These are phyloP conservation scores for Mesochorus sp. DNA, from an alignment of 2,888 invertebrate species.

Conservation along the genomic window DNA sequence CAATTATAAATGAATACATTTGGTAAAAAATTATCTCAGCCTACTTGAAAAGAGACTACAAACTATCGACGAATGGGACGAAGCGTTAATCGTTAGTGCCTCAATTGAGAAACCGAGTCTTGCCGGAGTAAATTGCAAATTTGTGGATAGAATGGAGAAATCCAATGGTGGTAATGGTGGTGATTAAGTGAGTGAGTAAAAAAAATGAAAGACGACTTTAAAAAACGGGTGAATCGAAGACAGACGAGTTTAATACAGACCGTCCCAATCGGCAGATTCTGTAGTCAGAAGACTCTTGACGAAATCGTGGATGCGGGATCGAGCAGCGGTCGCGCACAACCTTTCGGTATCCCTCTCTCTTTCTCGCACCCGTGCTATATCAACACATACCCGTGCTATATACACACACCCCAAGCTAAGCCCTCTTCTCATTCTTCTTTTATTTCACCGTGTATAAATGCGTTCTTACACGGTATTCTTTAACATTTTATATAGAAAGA, in stretches of 20 bases:
- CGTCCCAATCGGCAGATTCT: slow-evolving; percentile 81
- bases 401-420: slow-evolving; percentile 72
- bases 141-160: no score
- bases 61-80: background rate
- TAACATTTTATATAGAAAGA: background rate
- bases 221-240: slow-evolving; percentile 19
- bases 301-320: slow-evolving; percentile 87
- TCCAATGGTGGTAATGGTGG: no score
- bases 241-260: slow-evolving; percentile 78
- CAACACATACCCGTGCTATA: slow-evolving; percentile 78
- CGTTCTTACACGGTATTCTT: no score
- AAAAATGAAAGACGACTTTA: background rate
- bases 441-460: background rate
- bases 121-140: no score
- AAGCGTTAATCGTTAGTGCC: no score
- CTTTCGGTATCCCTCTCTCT: slow-evolving; percentile 83
- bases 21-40: no score
- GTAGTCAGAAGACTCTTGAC: slow-evolving; percentile 84
- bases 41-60: background rate
- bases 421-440: slow-evolving; percentile 53
- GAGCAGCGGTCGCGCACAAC: slow-evolving; percentile 86
- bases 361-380: slow-evolving; percentile 83
- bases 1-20: no score
- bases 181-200: no score
- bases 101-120: no score